These are phyloP conservation scores for Dendrocincla tyrannina DNA, from an alignment of 2,797 vertebrate species.

Conservation along the genomic window DNA sequence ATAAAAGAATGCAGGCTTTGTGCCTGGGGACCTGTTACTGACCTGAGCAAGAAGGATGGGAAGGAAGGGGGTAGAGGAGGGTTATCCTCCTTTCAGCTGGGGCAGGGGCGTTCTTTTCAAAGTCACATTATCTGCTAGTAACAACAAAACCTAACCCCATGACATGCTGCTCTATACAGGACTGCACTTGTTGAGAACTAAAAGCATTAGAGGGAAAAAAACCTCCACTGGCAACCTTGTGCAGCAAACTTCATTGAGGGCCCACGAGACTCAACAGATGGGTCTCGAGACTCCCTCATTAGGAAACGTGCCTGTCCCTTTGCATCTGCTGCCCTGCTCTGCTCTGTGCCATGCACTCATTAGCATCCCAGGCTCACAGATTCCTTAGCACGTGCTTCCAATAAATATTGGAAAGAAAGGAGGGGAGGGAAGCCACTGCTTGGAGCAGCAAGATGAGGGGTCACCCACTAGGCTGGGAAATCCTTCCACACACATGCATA, in stretches of 20 bases:
- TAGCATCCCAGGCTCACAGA: conserved; percentile 10
- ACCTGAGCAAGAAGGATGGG: conserved; percentile 66
- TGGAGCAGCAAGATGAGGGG: background rate
- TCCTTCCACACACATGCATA: background rate
- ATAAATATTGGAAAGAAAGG: conserved; percentile 41
- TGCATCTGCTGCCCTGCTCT: conserved; percentile 46
- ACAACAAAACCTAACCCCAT: conserved; percentile 76
- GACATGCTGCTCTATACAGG: conserved; percentile 73
- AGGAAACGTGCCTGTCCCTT: background rate
- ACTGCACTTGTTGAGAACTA: conserved; percentile 75
- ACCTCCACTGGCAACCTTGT: conserved; percentile 56
- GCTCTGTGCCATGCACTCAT: background rate
- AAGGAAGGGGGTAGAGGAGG: conserved; percentile 54
- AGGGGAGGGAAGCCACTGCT: background rate
- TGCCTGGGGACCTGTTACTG: conserved; percentile 79
- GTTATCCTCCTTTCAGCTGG: conserved; percentile 68
- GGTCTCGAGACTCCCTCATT: conserved; percentile 63
- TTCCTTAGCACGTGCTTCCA: conserved; percentile 68
- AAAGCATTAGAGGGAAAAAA: conserved; percentile 55
- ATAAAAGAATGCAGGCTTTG: conserved; percentile 84
- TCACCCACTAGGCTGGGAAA: conserved; percentile 2
- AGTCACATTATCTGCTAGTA: conserved; percentile 76
- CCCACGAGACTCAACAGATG: conserved; percentile 74
- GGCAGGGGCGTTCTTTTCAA: conserved; percentile 73
- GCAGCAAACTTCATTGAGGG: conserved; percentile 68